phyloP scores from a whole-genome alignment of 2,797 vertebrate genomes.

The Fistularia tabacaria region DNA sequence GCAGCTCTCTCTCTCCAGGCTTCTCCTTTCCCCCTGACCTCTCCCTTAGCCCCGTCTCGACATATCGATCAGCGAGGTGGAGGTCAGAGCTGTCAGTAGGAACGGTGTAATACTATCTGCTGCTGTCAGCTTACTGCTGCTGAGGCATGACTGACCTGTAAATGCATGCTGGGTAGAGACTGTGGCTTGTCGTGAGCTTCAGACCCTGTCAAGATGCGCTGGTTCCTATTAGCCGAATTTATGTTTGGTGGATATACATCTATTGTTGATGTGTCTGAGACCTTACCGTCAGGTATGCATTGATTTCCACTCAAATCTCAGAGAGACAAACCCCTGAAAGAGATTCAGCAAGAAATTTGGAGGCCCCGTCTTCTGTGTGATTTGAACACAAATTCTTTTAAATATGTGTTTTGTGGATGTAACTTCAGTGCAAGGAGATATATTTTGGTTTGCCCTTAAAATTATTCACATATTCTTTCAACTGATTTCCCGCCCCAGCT shows the following conservation, averaged over 20 bases:
- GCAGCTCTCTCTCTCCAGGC: background rate
- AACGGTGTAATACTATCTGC: conserved; percentile 67
- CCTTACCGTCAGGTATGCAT: background rate
- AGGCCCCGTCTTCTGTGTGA: too few relatives aligned
- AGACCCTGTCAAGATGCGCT: conserved; percentile 26
- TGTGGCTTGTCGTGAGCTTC: conserved; percentile 40
- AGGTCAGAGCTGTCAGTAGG: conserved; percentile 63
- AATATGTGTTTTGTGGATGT: too few relatives aligned
- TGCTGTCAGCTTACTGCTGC: conserved; percentile 58
- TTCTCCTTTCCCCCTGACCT: background rate
- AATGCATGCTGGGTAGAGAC: conserved; percentile 59
- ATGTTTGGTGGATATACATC: background rate
- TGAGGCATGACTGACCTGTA: conserved; percentile 55
- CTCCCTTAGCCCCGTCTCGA: conserved; percentile 19
- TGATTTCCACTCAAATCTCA: too few relatives aligned
- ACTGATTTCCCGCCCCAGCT: too few relatives aligned
- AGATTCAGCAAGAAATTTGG: too few relatives aligned
- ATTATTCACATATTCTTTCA: too few relatives aligned
- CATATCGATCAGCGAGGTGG: conserved; percentile 58
- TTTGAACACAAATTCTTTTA: too few relatives aligned
- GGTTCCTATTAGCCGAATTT: conserved; percentile 30
- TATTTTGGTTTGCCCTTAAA: too few relatives aligned
- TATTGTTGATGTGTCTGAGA: conserved; percentile 2
- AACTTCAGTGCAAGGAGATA: too few relatives aligned
- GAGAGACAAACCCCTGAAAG: background rate